phyloP scores from a whole-genome alignment of 1,140 invertebrate genomes.

The Euglossa dilemma region DNA sequence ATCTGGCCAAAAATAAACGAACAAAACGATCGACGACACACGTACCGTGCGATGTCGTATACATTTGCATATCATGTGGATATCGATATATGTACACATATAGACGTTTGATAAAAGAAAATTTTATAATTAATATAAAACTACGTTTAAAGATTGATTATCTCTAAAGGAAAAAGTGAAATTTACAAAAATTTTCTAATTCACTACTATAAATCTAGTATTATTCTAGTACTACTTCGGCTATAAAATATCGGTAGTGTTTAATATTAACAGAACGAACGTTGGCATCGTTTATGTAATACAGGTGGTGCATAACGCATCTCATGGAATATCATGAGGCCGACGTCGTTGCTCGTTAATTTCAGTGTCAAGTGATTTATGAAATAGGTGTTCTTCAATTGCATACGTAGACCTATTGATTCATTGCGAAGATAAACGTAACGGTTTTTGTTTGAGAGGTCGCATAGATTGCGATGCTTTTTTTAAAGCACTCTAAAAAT shows the following conservation, averaged over 20 bases:
- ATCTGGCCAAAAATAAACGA: neutral
- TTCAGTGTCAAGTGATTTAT: constrained; percentile 4
- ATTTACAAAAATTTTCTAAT: neutral
- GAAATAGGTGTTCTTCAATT: neutral
- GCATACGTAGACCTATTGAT: neutral
- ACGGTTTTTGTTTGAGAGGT: neutral
- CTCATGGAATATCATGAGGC: constrained; percentile 12
- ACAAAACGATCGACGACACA: neutral
- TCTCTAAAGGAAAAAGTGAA: neutral
- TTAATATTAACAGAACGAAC: neutral
- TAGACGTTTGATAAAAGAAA: neutral
- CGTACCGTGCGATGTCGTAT: neutral
- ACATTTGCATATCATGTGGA: neutral
- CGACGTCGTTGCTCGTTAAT: neutral
- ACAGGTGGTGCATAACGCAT: neutral
- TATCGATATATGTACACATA: neutral
- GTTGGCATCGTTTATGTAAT: neutral
- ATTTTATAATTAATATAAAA: neutral
- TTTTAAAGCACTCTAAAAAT: neutral
- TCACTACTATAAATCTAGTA: neutral
- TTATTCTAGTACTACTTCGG: neutral
- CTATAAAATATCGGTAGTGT: neutral
- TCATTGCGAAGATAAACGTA: neutral
- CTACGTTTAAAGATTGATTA: neutral
- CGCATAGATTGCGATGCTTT: too few relatives aligned